These are phyloP conservation scores for Ctenopoma kingsleyae DNA, from an alignment of 2,797 vertebrate species.

Conservation along the genomic window DNA sequence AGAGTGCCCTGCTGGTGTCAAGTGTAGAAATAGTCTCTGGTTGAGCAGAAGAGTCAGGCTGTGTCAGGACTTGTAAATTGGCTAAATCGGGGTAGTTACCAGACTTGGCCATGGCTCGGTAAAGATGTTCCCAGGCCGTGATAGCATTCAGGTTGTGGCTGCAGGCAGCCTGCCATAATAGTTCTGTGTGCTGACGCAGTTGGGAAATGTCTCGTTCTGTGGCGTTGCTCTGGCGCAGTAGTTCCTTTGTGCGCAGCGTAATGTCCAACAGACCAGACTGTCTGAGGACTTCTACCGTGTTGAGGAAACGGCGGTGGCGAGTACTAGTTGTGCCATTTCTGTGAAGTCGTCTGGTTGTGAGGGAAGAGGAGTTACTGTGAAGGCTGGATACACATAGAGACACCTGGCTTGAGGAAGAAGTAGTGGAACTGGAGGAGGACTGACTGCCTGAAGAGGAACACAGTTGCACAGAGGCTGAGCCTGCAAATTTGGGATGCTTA, in stretches of 20 bases:
- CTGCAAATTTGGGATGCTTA: constrained; percentile 47
- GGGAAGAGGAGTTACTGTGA: constrained; percentile 21
- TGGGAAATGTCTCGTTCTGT: constrained; percentile 75
- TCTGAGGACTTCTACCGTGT: constrained; percentile 80
- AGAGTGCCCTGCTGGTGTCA: not conserved
- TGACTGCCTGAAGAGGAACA: constrained; percentile 34
- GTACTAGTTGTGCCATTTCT: constrained; percentile 30
- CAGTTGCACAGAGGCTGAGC: constrained; percentile 4
- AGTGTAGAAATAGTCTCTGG: constrained; percentile 19
- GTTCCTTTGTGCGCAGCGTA: constrained; percentile 80
- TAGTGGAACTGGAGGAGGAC: constrained; percentile 37
- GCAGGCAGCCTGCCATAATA: constrained; percentile 73
- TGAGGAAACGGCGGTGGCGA: constrained; percentile 77
- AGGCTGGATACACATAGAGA: constrained; percentile 48
- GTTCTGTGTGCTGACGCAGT: constrained; percentile 78
- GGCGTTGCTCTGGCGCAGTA: constrained; percentile 76
- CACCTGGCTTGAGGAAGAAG: constrained; percentile 39
- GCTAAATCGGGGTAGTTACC: constrained; percentile 73
- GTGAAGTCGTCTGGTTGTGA: constrained; percentile 33
- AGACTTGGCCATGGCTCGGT: constrained; percentile 76
- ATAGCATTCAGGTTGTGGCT: constrained; percentile 7
- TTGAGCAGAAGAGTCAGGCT: constrained; percentile 17
- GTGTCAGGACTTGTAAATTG: constrained; percentile 13
- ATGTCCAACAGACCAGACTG: constrained; percentile 83
- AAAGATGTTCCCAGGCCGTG: constrained; percentile 64